phyloP scores from a whole-genome alignment of 2,888 invertebrate genomes.

The Dendrolimus houi region DNA sequence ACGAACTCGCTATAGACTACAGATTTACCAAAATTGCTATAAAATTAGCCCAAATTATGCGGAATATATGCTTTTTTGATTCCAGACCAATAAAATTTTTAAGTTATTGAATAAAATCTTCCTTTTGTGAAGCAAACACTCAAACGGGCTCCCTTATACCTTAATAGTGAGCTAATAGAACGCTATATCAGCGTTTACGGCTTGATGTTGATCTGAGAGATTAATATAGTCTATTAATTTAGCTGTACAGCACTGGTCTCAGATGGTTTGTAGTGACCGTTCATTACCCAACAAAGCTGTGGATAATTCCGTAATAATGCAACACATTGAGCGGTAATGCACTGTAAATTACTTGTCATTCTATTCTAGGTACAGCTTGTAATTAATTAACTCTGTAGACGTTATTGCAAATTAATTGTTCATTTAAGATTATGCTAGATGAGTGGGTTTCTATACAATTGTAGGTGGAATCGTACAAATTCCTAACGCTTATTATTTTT shows the following conservation, averaged over 20 bases:
- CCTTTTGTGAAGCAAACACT: too few species aligned
- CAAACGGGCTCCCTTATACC: neutral
- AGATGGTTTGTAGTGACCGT: slow-evolving; percentile 57
- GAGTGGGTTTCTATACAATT: too few species aligned
- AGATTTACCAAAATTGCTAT: too few species aligned
- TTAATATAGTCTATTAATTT: slow-evolving; percentile 45
- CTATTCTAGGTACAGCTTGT: slow-evolving; percentile 38
- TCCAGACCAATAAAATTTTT: too few species aligned
- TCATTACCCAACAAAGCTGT: slow-evolving; percentile 60
- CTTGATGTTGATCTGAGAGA: slow-evolving; percentile 23
- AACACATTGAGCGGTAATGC: slow-evolving; percentile 51
- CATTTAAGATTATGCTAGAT: neutral
- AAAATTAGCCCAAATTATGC: too few species aligned
- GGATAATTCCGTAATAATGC: slow-evolving; percentile 62
- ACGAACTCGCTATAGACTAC: too few species aligned
- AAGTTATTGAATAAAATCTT: too few species aligned
- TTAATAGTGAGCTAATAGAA: neutral
- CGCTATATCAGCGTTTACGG: slow-evolving; percentile 13
- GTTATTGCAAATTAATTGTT: slow-evolving; percentile 17
- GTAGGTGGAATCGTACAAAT: too few species aligned
- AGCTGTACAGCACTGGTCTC: slow-evolving; percentile 43
- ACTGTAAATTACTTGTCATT: slow-evolving; percentile 67
- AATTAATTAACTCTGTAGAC: slow-evolving; percentile 49
- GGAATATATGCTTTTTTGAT: too few species aligned
- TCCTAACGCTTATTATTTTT: too few species aligned